Evolutionary conservation across 2,888 invertebrate genomes (phyloP), one percentile per base, ranked within the genome.

Genomic region (Rhagonycha fulva): DNA sequence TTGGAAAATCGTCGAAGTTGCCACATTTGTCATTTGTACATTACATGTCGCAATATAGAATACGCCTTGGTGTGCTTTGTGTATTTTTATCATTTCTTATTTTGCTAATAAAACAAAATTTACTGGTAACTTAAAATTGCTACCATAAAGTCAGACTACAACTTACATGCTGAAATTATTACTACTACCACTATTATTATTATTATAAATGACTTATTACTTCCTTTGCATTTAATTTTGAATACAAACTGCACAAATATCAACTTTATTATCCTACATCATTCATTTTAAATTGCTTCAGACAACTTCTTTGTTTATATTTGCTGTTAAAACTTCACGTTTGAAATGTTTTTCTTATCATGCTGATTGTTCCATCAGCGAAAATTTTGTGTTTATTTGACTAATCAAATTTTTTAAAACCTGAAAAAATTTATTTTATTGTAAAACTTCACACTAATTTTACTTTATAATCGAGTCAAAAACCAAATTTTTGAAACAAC

Each of bases 1-100:
- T 73, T 77, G 69, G 47, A 70, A 77, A 77, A 77, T 74, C 74
- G 79, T 77, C 79, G 77, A 79, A 79, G 75, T 79, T 79, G 62
- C 47, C 11, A 28, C 75, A 73, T 78, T 78, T 78, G 75, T 78
- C 77, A 78, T 78, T 71, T 75, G 73, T 74, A 71, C 78, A 78
- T 78, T 76, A 78, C 68, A 67, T 67, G 75, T 72, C 72, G 67
- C 30, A 73, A 72, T 71, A 68, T 63, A 30, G 77, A 75, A 73
- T 70, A 69, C 67, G 74, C 74, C 70, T 66, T 70, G 70, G 74
- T 72, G 75, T 75, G 70, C 77, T 75, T 77, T 77, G 74, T 75
- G 77, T 70, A 75, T 76, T 76, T 75, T 76, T 78, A 76, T 74
- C 72, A 76, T 75, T 62, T 78, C 71, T 78, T 78, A 78, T 78